These are phyloP conservation scores for Chaenocephalus aceratus DNA, from an alignment of 2,113 vertebrate species.

Conservation along the genomic window DNA sequence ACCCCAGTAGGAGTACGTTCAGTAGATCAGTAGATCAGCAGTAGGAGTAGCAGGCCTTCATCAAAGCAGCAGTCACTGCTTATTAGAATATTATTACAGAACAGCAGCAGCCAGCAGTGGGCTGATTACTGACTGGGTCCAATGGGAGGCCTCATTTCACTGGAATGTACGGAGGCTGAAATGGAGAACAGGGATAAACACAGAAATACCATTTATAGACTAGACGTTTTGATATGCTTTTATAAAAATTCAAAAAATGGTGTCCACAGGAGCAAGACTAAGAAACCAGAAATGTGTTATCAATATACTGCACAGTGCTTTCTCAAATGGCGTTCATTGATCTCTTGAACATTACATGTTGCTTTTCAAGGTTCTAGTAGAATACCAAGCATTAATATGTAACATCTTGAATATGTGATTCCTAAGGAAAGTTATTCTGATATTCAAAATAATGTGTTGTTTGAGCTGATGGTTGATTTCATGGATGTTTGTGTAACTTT, in stretches of 20 bases:
- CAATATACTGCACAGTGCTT: neutral
- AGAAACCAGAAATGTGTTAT: constrained; percentile 1
- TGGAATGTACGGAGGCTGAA: constrained; percentile 81
- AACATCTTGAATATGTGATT: neutral
- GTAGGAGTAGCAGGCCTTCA: constrained; percentile 82
- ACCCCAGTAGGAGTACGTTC: constrained; percentile 75
- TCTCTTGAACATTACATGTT: neutral
- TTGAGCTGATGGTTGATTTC: constrained; percentile 4
- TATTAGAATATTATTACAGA: constrained; percentile 88
- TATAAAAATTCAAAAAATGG: constrained; percentile 23
- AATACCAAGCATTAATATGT: neutral
- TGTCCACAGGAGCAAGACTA: constrained; percentile 3
- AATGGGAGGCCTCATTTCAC: constrained; percentile 85
- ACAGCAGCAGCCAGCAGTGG: constrained; percentile 78
- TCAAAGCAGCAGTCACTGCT: constrained; percentile 81
- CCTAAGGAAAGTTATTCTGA: too few relatives aligned
- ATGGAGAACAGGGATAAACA: constrained; percentile 78
- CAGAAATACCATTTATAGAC: constrained; percentile 75
- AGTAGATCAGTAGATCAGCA: constrained; percentile 71
- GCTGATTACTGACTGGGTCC: constrained; percentile 83
- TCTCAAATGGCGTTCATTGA: constrained; percentile 26
- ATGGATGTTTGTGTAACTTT: neutral
- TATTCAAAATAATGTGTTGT: constrained; percentile 1
- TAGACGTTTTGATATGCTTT: constrained; percentile 56
- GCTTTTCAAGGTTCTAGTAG: neutral